Evolutionary conservation across 2,113 vertebrate genomes (phyloP).

Genomic region (Perca flavescens): DNA sequence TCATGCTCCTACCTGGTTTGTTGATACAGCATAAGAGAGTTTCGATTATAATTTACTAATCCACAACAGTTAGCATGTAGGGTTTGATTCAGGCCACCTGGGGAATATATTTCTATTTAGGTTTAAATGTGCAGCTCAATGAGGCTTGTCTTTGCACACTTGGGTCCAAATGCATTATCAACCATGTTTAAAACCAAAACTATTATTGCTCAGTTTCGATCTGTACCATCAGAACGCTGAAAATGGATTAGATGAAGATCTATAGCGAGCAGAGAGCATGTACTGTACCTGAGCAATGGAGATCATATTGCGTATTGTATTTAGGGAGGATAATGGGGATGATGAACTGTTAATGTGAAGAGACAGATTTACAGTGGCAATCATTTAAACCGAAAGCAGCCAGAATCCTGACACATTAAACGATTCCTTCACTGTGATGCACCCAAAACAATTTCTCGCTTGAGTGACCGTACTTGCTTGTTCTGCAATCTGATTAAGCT

Average conservation of each 20-base stretch:
- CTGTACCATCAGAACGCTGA: not conserved
- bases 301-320: slow-evolving; percentile 35
- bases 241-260: slow-evolving; percentile 18
- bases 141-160: slow-evolving; percentile 12
- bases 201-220: slow-evolving; percentile 42
- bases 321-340: slow-evolving; percentile 51
- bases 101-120: not conserved
- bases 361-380: slow-evolving; percentile 64
- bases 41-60: slow-evolving; percentile 1
- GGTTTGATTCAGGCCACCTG: slow-evolving; percentile 10
- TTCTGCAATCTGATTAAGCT: slow-evolving; percentile 75
- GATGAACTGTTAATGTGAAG: slow-evolving; percentile 62
- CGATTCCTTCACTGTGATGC: slow-evolving; percentile 62
- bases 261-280: not conserved
- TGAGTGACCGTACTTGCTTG: slow-evolving; percentile 67
- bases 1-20: not conserved
- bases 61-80: not conserved
- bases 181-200: slow-evolving; percentile 23
- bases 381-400: slow-evolving; percentile 63
- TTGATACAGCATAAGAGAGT: not conserved
- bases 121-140: slow-evolving; percentile 40
- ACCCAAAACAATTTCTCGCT: slow-evolving; percentile 83
- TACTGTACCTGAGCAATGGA: slow-evolving; percentile 23
- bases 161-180: slow-evolving; percentile 7
- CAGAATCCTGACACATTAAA: slow-evolving; percentile 67